A percentile compares a stretch with the other conserved stretches of the same genome.
Conservation (phyloP, 1,140 invertebrate genomes). For the Drosophila ogumai region DNA sequence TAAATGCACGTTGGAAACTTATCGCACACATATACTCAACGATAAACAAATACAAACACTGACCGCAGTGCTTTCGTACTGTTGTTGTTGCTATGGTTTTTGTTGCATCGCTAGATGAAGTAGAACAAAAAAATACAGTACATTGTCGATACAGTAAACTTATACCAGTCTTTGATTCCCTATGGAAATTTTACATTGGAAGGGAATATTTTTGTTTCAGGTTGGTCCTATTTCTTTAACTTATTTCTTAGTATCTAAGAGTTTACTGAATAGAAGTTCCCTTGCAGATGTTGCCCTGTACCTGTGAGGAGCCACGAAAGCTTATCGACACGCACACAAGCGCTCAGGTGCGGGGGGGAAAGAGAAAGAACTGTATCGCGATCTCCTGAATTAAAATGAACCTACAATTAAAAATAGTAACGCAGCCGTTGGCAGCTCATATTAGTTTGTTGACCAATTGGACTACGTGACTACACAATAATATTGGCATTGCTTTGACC, state of each 20-base stretch:
- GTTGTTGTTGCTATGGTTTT: slow-evolving; percentile 35
- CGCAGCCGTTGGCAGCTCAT: slow-evolving; percentile 18
- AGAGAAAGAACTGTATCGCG: slow-evolving; percentile 28
- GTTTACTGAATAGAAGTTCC: not conserved
- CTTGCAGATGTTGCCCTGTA: not conserved
- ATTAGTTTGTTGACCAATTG: slow-evolving; percentile 46
- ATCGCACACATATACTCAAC: slow-evolving; percentile 25
- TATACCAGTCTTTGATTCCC: too few relatives aligned
- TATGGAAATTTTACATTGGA: not conserved
- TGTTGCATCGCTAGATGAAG: slow-evolving; percentile 42
- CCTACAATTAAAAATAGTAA: slow-evolving; percentile 46
- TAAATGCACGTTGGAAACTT: slow-evolving; percentile 58
- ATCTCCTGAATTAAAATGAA: slow-evolving; percentile 38
- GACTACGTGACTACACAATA: slow-evolving; percentile 53
- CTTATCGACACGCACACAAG: slow-evolving; percentile 17
- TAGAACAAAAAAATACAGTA: slow-evolving; percentile 38
- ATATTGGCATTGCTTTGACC: slow-evolving; percentile 37
- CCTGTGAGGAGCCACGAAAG: slow-evolving; percentile 23
- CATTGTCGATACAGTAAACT: slow-evolving; percentile 1
- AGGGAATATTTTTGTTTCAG: not conserved
- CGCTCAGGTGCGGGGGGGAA: slow-evolving; percentile 1
- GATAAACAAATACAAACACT: slow-evolving; percentile 20
- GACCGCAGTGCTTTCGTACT: slow-evolving; percentile 38
- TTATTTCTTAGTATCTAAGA: not conserved
- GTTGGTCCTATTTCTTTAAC: too few relatives aligned